Evolutionary conservation across 2,888 invertebrate genomes (phyloP).

Genomic region (Megalurothrips usitatus): DNA sequence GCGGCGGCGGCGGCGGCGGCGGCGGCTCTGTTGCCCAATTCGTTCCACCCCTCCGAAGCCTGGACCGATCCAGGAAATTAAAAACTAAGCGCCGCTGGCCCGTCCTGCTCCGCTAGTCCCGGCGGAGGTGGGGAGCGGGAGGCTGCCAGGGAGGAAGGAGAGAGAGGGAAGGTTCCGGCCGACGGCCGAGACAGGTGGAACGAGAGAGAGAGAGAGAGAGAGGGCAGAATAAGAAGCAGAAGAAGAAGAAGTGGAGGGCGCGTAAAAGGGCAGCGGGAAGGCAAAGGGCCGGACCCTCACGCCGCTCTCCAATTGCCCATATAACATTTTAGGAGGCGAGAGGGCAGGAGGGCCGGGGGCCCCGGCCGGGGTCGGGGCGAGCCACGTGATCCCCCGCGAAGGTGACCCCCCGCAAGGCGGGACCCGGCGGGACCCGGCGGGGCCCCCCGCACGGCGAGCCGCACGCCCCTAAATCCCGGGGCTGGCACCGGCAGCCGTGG

Average conservation of each 20-base stretch:
- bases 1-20: no score
- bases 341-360: background rate
- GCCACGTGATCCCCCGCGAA: background rate
- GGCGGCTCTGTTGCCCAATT: no score
- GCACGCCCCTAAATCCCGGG: background rate
- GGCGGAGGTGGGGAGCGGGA: background rate
- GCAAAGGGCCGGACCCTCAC: background rate
- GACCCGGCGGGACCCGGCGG: no score
- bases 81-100: background rate
- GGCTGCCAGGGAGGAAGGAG: background rate
- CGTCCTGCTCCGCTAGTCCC: background rate
- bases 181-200: background rate
- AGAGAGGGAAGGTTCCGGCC: no score
- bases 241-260: background rate
- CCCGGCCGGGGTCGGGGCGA: no score
- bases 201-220: background rate
- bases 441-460: no score
- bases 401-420: background rate
- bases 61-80: slow-evolving; percentile 3
- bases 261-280: background rate
- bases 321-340: slow-evolving; percentile 15
- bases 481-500: background rate
- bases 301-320: slow-evolving; percentile 25
- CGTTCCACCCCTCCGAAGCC: no score
- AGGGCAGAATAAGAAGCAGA: background rate